Evolutionary conservation across 2,888 invertebrate genomes (phyloP).

Genomic region (Bursaphelenchus okinawaensis): DNA sequence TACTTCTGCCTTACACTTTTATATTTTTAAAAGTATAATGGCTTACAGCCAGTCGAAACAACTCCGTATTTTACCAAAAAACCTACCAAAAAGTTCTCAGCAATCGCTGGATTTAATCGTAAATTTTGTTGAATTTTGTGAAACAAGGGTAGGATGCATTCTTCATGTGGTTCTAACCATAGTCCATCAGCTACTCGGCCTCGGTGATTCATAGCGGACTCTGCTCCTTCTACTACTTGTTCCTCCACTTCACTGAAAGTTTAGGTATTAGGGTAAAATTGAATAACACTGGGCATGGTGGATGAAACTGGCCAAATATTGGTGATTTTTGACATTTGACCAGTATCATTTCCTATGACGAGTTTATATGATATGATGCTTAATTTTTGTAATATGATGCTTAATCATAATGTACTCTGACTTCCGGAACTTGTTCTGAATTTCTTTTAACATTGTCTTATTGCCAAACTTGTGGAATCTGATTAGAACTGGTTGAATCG

Average conservation of each 20-base stretch:
- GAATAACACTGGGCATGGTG: no score
- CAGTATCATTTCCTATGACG: no score
- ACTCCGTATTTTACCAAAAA: neutral
- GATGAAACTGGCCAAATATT: no score
- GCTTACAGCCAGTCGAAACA: neutral
- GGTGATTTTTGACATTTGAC: no score
- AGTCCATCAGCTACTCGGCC: conserved; percentile 34
- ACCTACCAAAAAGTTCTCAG: conserved; percentile 34
- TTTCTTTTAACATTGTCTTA: neutral
- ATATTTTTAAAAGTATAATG: neutral
- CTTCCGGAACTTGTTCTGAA: conserved; percentile 13
- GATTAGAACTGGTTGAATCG: conserved; percentile 9
- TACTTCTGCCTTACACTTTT: no score
- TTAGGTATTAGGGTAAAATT: neutral
- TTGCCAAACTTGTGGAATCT: conserved; percentile 18
- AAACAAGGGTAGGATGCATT: conserved; percentile 14
- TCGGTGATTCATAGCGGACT: conserved; percentile 19
- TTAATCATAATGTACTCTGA: conserved; percentile 19
- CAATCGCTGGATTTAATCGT: conserved; percentile 29
- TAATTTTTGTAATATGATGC: no score
- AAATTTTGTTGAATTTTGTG: conserved; percentile 16
- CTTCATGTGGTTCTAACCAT: conserved; percentile 29
- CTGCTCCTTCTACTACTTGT: conserved; percentile 21
- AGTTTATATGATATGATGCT: no score
- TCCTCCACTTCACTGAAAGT: conserved; percentile 24